Base-by-base conservation (phyloP, 2,113 vertebrate genomes). In the Hydrochoerus hydrochaeris region DNA sequence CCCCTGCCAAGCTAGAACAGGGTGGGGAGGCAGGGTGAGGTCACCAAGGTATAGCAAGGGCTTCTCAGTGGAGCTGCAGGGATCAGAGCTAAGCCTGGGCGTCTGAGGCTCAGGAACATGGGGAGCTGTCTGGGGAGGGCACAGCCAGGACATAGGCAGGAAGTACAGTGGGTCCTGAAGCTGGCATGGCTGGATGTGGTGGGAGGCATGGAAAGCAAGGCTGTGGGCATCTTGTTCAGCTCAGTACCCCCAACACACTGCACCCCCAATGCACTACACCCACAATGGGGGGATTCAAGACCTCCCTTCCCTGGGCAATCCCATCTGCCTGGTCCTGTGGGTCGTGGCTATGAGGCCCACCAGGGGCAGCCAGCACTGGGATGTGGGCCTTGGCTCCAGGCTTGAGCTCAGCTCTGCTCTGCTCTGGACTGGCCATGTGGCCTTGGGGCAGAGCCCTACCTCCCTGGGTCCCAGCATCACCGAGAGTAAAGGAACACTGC, bases 351-450 rank as follows among this genome's bases (percentile, higher is more conserved):
- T n/a, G 26, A 60, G 22, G 41, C 62, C n/a, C 22, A 10, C 46
- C 20, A 17, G 35, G 5, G 16, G 71, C 26, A 38, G 62, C 17
- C 60, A 20, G 28, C 30, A 7, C n/a, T 88, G 41, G 69, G 62
- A 58, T 2, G n/a, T 58, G 52, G 62, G 54, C 41, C 24, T 90
- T 11, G 65, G 30, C 30, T 46, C 38, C 12, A 3, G 19, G 75
- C 28, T 24, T 22, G 54, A 46, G 46, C 35, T 57, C 57, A 69
- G 35, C 62, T 30, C 28, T 44, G 46, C 22, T 38, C 11, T 26
- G 10, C 16, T 32, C 7, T 26, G 7, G 2, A 3, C n/a, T 2
- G 63, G 54, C 46, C 3, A 2, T 14, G 19, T 32, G n/a, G 49
- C n/a, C 44, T 16, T 58, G 19, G 75, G 46, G 54, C 19, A 67